These are phyloP conservation scores for Caenorhabditis becei DNA, from an alignment of 2,888 invertebrate species.

Conservation along the genomic window DNA sequence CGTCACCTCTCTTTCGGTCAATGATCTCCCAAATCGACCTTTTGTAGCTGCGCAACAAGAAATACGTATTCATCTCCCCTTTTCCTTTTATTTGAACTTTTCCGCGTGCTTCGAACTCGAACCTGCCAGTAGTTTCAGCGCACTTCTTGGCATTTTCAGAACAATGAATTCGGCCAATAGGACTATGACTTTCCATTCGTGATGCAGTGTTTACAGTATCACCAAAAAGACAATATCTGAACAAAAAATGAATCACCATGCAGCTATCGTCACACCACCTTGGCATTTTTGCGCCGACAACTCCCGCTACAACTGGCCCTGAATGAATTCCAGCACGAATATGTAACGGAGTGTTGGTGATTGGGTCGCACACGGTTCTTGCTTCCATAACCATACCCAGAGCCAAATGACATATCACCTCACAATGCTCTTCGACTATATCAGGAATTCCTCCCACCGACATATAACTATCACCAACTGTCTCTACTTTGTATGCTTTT, in stretches of 20 bases:
- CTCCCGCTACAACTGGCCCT: conserved; percentile 78
- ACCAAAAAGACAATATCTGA: conserved; percentile 77
- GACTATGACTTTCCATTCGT: conserved; percentile 76
- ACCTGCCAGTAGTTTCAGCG: conserved; percentile 75
- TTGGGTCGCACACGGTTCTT: conserved; percentile 75
- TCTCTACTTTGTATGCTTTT: conserved; percentile 77
- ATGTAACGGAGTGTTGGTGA: conserved; percentile 67
- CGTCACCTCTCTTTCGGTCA: conserved; percentile 69
- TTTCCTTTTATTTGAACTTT: conserved; percentile 76
- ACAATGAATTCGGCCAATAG: conserved; percentile 74
- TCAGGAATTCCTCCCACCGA: conserved; percentile 78
- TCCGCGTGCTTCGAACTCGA: conserved; percentile 76
- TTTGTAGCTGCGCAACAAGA: conserved; percentile 74
- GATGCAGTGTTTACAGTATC: conserved; percentile 78
- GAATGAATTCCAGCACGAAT: conserved; percentile 78
- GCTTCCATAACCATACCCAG: conserved; percentile 81
- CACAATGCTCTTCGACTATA: conserved; percentile 77
- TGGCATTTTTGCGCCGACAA: conserved; percentile 78
- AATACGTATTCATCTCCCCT: conserved; percentile 78
- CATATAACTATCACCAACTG: conserved; percentile 79
- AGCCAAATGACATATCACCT: conserved; percentile 81
- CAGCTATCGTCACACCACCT: conserved; percentile 48
- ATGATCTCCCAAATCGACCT: conserved; percentile 80
- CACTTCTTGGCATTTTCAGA: conserved; percentile 72
- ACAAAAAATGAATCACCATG: conserved; percentile 5